A percentile compares a stretch with the other conserved stretches of the same genome.
Conservation (phyloP, 2,797 vertebrate genomes). For the Cirrhinus mrigala region DNA sequence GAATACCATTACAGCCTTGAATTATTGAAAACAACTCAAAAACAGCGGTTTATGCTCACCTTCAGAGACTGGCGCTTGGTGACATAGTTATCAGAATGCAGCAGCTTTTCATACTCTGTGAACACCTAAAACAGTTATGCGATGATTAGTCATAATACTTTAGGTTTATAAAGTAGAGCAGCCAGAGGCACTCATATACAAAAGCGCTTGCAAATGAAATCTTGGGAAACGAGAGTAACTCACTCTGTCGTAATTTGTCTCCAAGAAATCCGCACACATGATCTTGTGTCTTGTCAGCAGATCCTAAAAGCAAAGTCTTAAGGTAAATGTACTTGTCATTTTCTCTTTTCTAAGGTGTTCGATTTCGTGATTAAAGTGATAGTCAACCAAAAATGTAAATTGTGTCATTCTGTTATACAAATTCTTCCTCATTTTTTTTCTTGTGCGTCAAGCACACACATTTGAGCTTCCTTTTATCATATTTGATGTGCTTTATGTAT, state of each 20-base stretch:
- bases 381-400: neutral
- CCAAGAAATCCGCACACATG: constrained; percentile 85
- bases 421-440: neutral
- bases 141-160: neutral
- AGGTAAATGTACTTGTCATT: neutral
- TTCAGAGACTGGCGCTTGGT: constrained; percentile 86
- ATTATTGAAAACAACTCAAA: constrained; percentile 21
- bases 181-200: neutral
- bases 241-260: constrained; percentile 84
- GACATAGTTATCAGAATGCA: constrained; percentile 86
- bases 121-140: constrained; percentile 74
- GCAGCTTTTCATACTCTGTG: constrained; percentile 85
- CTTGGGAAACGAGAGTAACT: constrained; percentile 40
- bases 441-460: neutral
- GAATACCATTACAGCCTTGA: neutral
- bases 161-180: neutral
- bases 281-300: constrained; percentile 85
- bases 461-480: neutral
- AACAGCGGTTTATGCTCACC: constrained; percentile 65
- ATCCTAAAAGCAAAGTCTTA: constrained; percentile 72
- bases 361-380: neutral
- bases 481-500: neutral
- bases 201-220: neutral
- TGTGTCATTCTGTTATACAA: neutral
- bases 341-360: neutral